phyloP scores from a whole-genome alignment of 2,888 invertebrate species.

The Arenicola marina region DNA sequence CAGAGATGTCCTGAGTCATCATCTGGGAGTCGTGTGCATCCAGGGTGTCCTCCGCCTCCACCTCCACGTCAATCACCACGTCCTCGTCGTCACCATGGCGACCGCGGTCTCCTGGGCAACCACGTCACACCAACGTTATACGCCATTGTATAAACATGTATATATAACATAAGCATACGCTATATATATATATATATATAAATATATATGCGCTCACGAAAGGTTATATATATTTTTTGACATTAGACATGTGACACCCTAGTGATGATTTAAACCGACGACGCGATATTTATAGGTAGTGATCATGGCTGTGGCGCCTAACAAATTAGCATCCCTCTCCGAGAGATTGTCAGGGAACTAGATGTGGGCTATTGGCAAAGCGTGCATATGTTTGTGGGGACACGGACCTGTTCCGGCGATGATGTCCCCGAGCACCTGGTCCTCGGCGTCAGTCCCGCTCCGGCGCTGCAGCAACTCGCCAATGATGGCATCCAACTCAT shows the following conservation, averaged over 20 bases:
- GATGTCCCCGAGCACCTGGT: conserved; percentile 59
- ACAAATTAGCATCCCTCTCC: too few relatives aligned
- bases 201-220: neutral
- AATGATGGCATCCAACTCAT: conserved; percentile 72
- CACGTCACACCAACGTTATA: neutral
- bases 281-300: too few relatives aligned
- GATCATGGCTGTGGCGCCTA: too few relatives aligned
- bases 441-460: conserved; percentile 38
- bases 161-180: too few relatives aligned
- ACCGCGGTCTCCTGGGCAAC: neutral
- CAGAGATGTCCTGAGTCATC: conserved; percentile 59
- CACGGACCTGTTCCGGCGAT: conserved; percentile 54
- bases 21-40: conserved; percentile 61
- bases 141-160: too few relatives aligned
- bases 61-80: conserved; percentile 53
- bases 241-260: too few relatives aligned
- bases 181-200: too few relatives aligned
- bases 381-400: too few relatives aligned
- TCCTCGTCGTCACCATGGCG: conserved; percentile 25
- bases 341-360: too few relatives aligned
- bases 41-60: conserved; percentile 46
- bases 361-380: too few relatives aligned
- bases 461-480: conserved; percentile 70
- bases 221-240: too few relatives aligned
- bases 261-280: too few relatives aligned